Conservation (phyloP, 2,888 invertebrate species). For the Caenorhabditis afra region DNA sequence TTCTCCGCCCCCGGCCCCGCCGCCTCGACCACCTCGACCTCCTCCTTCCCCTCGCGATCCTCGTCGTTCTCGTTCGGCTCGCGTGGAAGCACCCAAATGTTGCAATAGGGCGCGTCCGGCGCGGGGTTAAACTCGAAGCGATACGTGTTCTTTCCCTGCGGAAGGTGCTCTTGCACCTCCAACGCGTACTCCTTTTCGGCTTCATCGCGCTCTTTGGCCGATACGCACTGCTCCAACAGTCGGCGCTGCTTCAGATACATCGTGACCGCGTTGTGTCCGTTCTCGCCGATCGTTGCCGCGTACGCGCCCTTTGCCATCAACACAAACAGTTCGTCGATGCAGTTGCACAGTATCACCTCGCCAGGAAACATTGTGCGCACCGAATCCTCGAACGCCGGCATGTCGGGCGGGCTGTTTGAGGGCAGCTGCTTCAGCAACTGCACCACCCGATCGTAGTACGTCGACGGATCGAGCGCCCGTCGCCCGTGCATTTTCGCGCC, state of each 20-base stretch:
- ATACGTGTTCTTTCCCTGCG: conserved; percentile 92
- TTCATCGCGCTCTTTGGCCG: conserved; percentile 14
- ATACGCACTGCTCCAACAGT: conserved; percentile 72
- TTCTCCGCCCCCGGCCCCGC: no score
- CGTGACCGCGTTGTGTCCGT: conserved; percentile 90
- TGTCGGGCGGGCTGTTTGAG: conserved; percentile 24
- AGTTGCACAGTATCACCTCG: conserved; percentile 87
- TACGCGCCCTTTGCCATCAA: conserved; percentile 93
- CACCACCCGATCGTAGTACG: conserved; percentile 22
- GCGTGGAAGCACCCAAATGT: conserved; percentile 89
- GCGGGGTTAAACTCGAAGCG: conserved; percentile 89
- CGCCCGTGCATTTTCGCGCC: conserved; percentile 17
- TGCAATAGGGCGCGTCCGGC: conserved; percentile 87
- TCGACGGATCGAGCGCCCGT: conserved; percentile 11
- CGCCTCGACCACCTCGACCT: no score
- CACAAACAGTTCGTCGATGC: conserved; percentile 92
- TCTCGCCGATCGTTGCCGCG: conserved; percentile 88
- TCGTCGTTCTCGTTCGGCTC: conserved; percentile 63
- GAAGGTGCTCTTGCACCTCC: conserved; percentile 87
- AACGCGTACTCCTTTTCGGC: conserved; percentile 88
- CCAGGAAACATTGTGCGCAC: conserved; percentile 43
- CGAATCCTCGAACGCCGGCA: conserved; percentile 35
- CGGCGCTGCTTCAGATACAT: conserved; percentile 85
- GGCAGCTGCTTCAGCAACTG: conserved; percentile 21
- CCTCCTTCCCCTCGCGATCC: conserved; percentile 11